Base-by-base conservation (phyloP, 2,797 vertebrate genomes). In the Brotula barbata region DNA sequence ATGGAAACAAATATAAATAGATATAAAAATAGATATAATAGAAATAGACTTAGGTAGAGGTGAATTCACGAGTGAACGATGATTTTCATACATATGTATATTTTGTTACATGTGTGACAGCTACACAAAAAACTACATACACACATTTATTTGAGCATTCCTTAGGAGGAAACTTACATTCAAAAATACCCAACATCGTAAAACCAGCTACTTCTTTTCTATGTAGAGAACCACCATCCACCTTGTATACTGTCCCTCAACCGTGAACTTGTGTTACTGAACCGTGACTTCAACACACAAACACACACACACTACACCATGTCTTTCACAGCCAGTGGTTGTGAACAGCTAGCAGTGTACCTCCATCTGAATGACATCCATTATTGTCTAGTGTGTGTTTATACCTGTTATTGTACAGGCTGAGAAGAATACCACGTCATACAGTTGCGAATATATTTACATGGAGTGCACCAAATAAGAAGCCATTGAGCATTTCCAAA, bases 291-390 rank as follows among this genome's bases (percentile, higher is more conserved):
- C n/a, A n/a, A 22, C 65, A 72, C 70, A 73, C 75, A 82, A 61
- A 55, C 66, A 83, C 73, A 75, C 73, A 71, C 25, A 37, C 28
- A 44, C 48, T 68, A 54, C 82, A 80, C 68, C 67, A 43, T 0
- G 58, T 77, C 81, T 87, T 81, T 88, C 86, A 87, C 58, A 73
- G 78, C 69, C 85, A 80, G 59, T 64, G 70, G 73, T 63, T 86
- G 78, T 84, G 85, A 85, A 86, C 59, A 73, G 68, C 57, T 47
- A 9, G 37, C 28, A 9, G 58, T 28, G 63, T 23, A n/a, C 53
- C 54, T 46, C 42, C 41, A 59, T 67, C 50, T 53, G 66, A 68
- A 64, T 67, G 75, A 78, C 75, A 56, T 43, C 37, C 50, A 49
- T 62, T 49, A 42, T 76, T 80, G 68, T 83, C 14, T 52, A 40